These are phyloP conservation scores for Tetragonisca angustula DNA, from an alignment of 2,888 invertebrate genomes.

Conservation along the genomic window DNA sequence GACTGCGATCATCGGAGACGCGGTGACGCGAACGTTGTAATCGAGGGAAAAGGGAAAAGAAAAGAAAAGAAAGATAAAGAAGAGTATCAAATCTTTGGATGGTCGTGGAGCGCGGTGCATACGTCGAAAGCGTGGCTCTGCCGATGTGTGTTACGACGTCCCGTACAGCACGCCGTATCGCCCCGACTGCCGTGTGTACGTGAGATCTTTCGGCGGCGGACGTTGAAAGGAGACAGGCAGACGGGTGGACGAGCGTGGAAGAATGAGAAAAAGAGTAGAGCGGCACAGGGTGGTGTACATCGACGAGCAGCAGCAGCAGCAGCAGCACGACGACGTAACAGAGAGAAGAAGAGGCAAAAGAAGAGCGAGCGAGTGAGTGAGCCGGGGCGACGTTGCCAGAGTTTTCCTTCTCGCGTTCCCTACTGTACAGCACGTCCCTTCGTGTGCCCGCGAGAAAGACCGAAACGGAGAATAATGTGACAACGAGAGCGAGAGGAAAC, in stretches of 20 bases:
- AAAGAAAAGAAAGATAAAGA: background rate
- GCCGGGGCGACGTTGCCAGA: constrained; percentile 78
- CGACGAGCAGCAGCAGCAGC: constrained; percentile 37
- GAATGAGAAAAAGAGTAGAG: constrained; percentile 46
- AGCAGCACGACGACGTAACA: constrained; percentile 52
- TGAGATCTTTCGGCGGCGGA: constrained; percentile 29
- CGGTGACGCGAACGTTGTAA: background rate
- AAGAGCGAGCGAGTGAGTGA: constrained; percentile 72
- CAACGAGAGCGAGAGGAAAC: constrained; percentile 43
- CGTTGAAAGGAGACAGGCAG: constrained; percentile 41
- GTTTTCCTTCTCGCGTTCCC: constrained; percentile 68
- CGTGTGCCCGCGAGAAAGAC: constrained; percentile 30
- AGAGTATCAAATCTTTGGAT: constrained; percentile 31
- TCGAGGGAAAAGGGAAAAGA: background rate
- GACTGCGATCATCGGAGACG: background rate
- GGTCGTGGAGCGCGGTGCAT: constrained; percentile 26
- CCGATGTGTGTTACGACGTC: constrained; percentile 49
- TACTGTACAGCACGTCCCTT: constrained; percentile 46
- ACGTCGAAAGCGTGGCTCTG: constrained; percentile 41
- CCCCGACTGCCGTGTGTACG: background rate
- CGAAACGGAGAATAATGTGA: constrained; percentile 40
- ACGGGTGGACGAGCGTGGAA: constrained; percentile 31
- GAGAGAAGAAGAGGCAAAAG: constrained; percentile 68
- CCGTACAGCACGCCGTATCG: constrained; percentile 50
- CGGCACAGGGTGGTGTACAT: constrained; percentile 40